Base-by-base conservation (phyloP, 2,888 invertebrate genomes). In the Meta bourneti region DNA sequence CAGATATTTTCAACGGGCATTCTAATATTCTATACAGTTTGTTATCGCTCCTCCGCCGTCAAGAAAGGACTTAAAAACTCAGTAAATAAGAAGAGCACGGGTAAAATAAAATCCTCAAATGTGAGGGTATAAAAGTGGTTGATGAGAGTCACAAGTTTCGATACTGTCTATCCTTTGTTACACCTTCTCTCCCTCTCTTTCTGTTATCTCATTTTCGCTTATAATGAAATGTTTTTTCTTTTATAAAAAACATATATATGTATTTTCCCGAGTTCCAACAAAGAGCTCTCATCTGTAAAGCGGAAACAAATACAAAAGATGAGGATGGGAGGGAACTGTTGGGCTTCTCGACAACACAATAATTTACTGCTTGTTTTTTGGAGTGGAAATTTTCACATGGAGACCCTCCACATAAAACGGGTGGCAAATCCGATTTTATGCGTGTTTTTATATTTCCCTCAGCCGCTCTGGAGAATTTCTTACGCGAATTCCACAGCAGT, bases 361-460 rank as follows among this genome's bases (percentile, higher is more conserved):
- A 74, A 83, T 83, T 83, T 83, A 83, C 52, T 72, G 54, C 72
- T 51, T 74, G 83, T 72, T 79, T 79, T 61, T 69, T 48, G 61
- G 79, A 79, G 83, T 54, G 72, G 74, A 72, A 83, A 74, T 54
- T 79, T 74, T 74, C 83, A 9, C 74, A 16, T 72, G 74, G 83
- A 61, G 61, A 19, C 61, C 79, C 9, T 83, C 83, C 83, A 16
- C 61, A 83, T 83, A 83, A 83, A 83, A 74, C 34, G 74, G 34
- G 83, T 74, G 74, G 74, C 83, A 83, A 83, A 83, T 83, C 74
- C 83, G 54, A 83, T 83, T 83, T 83, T 83, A 83, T 74, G 74
- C 54, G 72, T 83, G 83, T 83, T 83, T 83, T 83, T 83, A 83
- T 83, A 83, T 83, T 83, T 83, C 83, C 34, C 51, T 72, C 20